Percentiles rank a stretch among this genome's conserved stretches.
These are phyloP conservation scores for Coregonus suidteri DNA, from an alignment of 2,797 vertebrate species.

Conservation along the genomic window DNA sequence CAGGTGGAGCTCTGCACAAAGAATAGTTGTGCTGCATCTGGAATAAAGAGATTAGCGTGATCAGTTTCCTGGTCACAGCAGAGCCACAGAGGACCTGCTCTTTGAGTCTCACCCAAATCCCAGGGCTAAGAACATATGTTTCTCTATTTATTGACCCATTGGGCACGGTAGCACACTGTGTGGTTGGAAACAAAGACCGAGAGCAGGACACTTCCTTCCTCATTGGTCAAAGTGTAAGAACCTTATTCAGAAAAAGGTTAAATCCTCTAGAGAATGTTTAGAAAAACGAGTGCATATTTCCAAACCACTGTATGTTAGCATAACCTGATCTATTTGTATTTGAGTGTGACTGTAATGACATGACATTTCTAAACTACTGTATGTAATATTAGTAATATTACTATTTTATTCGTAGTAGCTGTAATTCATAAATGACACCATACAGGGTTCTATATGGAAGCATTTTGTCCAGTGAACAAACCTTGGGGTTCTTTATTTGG, in stretches of 20 bases:
- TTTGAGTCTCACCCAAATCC: constrained; percentile 36
- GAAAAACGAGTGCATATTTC: no score
- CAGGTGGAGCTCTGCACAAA: constrained; percentile 29
- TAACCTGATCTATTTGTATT: no score
- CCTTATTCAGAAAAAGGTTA: neutral
- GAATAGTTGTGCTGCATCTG: constrained; percentile 20
- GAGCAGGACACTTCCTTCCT: neutral
- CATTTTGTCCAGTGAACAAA: neutral
- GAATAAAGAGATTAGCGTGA: constrained; percentile 31
- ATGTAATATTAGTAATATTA: no score
- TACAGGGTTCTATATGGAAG: neutral
- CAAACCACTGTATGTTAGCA: no score
- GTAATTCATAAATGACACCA: no score
- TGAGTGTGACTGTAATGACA: no score
- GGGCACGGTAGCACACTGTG: neutral
- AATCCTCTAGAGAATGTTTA: no score
- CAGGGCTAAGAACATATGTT: constrained; percentile 31
- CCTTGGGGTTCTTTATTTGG: neutral
- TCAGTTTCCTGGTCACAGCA: constrained; percentile 26
- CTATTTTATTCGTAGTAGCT: no score
- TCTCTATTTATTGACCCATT: constrained; percentile 8
- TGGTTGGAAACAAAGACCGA: neutral
- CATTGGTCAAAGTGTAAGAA: neutral
- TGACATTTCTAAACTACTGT: no score
- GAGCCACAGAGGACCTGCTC: constrained; percentile 31